Base-by-base conservation (phyloP, 2,888 invertebrate genomes). In the Drosophila engyochracea region DNA sequence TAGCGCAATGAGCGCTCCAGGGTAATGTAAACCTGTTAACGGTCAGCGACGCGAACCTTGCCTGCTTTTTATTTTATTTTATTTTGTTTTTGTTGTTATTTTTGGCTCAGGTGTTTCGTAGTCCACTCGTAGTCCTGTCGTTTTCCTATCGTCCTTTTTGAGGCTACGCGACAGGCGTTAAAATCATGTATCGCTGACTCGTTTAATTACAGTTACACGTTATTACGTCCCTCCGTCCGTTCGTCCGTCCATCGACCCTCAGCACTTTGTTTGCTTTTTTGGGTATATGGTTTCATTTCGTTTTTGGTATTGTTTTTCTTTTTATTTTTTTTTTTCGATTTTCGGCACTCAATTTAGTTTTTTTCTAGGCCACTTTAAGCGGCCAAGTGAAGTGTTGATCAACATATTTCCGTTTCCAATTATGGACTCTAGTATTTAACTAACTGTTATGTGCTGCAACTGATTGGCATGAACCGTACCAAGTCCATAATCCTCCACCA, bases 161-260 rank as follows among this genome's bases (percentile, higher is more conserved):
- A 61, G 86, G 73, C 81, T 81, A 73, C 74, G 63, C 87, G 90
- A 85, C 85, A 85, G 85, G 85, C 90, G 85, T 85, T 89, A 89
- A 85, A 85, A 85, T 87, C 85, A 89, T 89, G 88, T 85, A 85
- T 89, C 86, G 90, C 86, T 87, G 90, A 87, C 86, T 87, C 90
- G 86, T 87, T 90, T 90, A 90, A 87, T 87, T 87, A 89, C 82
- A 83, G 77, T 83, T 85, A 85, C 85, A 85, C 81, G 76, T 84
- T 83, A 88, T 78, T 37, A 53, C 35, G 35, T 37, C 47, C 51
- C 28, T 14, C 16, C 25, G 47, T 47, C 44, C 12, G 12, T 22
- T 12, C 41, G n/a, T 44, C 44, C 44, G 44, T 12, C 44, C 30
- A 30, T n/a, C 52, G 51, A 19, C 30, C 39, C 39, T 39, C 28